phyloP scores from a whole-genome alignment of 2,888 invertebrate species.

The Eledone cirrhosa region DNA sequence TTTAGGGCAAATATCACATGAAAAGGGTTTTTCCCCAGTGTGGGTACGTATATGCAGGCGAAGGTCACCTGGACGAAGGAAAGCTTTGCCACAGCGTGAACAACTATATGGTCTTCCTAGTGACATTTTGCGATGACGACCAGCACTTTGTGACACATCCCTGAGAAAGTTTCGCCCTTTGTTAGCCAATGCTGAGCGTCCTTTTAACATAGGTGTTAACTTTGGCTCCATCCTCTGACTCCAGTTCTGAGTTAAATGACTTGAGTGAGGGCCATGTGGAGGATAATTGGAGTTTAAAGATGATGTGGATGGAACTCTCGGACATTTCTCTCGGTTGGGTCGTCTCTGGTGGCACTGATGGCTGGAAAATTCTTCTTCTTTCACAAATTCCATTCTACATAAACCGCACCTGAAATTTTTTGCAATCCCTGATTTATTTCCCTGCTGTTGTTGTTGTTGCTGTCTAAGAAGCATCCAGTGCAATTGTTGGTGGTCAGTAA shows the following conservation, averaged over 20 bases:
- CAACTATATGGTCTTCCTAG: neutral
- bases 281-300: too few relatives aligned
- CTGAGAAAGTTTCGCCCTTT: neutral
- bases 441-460: neutral
- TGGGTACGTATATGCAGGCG: conserved; percentile 20
- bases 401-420: neutral
- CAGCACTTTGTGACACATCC: neutral
- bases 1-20: neutral
- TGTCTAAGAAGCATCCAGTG: neutral
- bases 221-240: too few relatives aligned
- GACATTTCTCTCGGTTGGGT: neutral
- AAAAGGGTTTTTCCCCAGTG: neutral
- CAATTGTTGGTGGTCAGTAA: neutral
- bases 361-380: neutral
- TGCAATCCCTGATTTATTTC: neutral
- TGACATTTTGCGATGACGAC: neutral
- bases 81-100: conserved; percentile 17
- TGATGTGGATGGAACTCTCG: too few relatives aligned
- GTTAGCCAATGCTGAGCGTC: too few relatives aligned
- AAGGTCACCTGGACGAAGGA: conserved; percentile 12
- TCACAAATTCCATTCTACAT: neutral
- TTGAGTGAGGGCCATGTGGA: too few relatives aligned
- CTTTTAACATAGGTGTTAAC: too few relatives aligned
- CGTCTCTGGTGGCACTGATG: neutral
- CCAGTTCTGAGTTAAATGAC: too few relatives aligned